phyloP scores from a whole-genome alignment of 1,140 invertebrate species.

The Maconellicoccus hirsutus region DNA sequence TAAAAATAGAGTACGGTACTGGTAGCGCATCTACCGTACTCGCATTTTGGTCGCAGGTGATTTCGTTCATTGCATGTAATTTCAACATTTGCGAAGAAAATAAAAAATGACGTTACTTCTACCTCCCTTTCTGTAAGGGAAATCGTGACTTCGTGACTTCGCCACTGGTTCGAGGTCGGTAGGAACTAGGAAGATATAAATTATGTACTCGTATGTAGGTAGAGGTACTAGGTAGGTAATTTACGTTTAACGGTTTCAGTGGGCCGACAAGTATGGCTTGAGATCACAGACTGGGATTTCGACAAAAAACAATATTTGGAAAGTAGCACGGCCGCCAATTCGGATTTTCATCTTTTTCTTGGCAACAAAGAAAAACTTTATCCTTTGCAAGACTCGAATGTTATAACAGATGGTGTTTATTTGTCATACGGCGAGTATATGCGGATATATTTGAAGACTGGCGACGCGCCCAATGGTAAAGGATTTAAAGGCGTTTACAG shows the following conservation, averaged over 20 bases:
- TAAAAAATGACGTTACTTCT: no score
- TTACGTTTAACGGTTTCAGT: slow-evolving; percentile 29
- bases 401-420: slow-evolving; percentile 47
- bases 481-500: slow-evolving; percentile 49
- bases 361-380: slow-evolving; percentile 6
- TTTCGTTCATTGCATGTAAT: no score
- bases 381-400: slow-evolving; percentile 39
- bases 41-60: no score
- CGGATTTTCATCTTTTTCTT: background rate
- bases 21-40: no score
- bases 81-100: no score
- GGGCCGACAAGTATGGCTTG: slow-evolving; percentile 50
- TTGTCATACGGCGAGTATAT: slow-evolving; percentile 45
- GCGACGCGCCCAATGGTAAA: slow-evolving; percentile 40
- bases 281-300: slow-evolving; percentile 46
- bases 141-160: no score
- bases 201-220: no score
- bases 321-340: background rate
- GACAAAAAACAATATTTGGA: slow-evolving; percentile 29
- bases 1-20: no score
- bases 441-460: slow-evolving; percentile 43
- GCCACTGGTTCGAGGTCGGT: no score
- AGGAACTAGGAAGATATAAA: no score
- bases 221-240: no score
- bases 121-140: no score